Percentiles rank a stretch among this genome's conserved stretches.
Conservation (phyloP, 1,140 invertebrate species). For the Pseudomyrmex flavicornis region DNA sequence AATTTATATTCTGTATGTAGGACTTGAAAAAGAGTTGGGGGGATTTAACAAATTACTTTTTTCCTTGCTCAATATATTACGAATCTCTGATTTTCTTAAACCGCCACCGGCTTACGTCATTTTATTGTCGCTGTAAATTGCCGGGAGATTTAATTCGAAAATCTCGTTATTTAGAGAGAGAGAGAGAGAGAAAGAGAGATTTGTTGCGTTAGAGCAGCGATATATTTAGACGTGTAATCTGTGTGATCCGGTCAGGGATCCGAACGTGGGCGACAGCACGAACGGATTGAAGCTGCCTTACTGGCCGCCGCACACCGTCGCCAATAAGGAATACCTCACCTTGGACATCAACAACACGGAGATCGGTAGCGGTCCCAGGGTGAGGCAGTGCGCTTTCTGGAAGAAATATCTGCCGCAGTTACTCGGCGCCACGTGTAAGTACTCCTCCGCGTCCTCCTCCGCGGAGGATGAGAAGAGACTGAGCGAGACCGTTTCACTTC, state of each 20-base stretch:
- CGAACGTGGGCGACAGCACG: slow-evolving; percentile 88
- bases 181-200: neutral
- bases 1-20: no score
- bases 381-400: slow-evolving; percentile 98
- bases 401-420: slow-evolving; percentile 96
- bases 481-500: neutral
- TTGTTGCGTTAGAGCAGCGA: no score
- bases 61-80: no score
- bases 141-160: neutral
- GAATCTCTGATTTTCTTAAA: no score
- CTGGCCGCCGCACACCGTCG: slow-evolving; percentile 95
- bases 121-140: no score
- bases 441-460: neutral
- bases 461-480: neutral
- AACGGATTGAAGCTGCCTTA: slow-evolving; percentile 87
- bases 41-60: neutral
- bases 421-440: slow-evolving; percentile 90
- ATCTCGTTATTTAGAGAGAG: neutral
- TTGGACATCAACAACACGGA: slow-evolving; percentile 92
- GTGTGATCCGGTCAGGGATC: slow-evolving; percentile 85
- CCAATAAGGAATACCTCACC: slow-evolving; percentile 94
- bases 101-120: no score
- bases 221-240: slow-evolving; percentile 11
- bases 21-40: neutral
- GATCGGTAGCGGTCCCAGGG: slow-evolving; percentile 93